These are phyloP conservation scores for Sebastes steindachneri DNA, from an alignment of 2,797 vertebrate genomes.

Conservation along the genomic window DNA sequence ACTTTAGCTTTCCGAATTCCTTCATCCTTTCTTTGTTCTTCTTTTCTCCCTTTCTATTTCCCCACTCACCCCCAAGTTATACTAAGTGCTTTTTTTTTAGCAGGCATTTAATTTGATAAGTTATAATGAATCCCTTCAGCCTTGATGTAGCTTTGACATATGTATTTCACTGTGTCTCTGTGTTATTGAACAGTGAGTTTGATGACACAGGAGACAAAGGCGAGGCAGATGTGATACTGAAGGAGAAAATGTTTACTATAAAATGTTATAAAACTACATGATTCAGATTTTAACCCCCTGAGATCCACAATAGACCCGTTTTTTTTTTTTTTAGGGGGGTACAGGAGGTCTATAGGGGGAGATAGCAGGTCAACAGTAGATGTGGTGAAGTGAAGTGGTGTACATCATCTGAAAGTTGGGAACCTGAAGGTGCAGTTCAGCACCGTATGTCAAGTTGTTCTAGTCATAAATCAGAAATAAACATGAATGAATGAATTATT, in stretches of 20 bases:
- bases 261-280: not conserved
- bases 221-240: not conserved
- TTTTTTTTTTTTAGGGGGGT: too few species aligned
- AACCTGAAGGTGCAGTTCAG: too few species aligned
- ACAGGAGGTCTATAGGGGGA: too few species aligned
- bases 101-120: conserved; percentile 1
- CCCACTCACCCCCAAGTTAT: not conserved
- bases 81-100: not conserved
- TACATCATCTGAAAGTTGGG: too few species aligned
- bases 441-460: too few species aligned
- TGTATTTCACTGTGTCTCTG: too few species aligned
- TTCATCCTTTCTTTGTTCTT: not conserved
- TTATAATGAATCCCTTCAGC: not conserved
- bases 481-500: too few species aligned
- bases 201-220: not conserved
- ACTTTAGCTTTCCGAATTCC: not conserved
- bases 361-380: not conserved
- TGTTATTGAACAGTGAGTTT: too few species aligned
- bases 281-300: not conserved
- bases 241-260: not conserved
- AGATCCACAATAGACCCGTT: too few species aligned
- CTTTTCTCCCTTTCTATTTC: not conserved
- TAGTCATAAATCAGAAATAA: not conserved
- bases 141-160: too few species aligned
- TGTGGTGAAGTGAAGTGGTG: too few species aligned